Conservation (phyloP, 2,888 invertebrate genomes). For the Dicranocentrus wangi region DNA sequence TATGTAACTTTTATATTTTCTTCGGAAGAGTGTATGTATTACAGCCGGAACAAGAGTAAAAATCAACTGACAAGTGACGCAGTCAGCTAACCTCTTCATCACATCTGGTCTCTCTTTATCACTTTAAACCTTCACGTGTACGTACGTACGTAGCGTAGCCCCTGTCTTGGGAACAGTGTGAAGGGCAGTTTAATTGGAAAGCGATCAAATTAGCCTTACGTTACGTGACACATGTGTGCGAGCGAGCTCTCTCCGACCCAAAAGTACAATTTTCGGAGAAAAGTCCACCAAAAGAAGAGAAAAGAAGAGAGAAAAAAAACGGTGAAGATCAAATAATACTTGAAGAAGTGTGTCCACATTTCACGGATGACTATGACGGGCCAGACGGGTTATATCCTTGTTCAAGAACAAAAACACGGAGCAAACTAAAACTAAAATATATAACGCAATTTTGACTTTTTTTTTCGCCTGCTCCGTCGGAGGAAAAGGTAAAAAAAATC, state of each 20-base stretch:
- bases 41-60: no score
- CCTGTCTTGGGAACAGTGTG: no score
- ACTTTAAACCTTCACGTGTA: no score
- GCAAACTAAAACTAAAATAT: no score
- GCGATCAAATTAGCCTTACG: constrained; percentile 62
- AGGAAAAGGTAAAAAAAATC: constrained; percentile 8
- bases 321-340: constrained; percentile 8
- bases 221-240: constrained; percentile 25
- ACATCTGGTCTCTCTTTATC: no score
- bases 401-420: no score
- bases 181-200: constrained; percentile 61
- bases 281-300: background rate
- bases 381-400: no score
- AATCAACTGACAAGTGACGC: no score
- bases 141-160: no score
- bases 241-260: background rate
- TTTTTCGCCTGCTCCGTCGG: background rate
- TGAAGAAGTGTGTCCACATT: background rate
- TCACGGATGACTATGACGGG: background rate
- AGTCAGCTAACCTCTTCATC: no score
- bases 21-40: no score
- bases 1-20: no score
- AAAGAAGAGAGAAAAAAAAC: background rate
- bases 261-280: background rate
- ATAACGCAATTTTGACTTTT: constrained; percentile 6